phyloP scores from a whole-genome alignment of 1,140 invertebrate genomes.

The Tachypleus tridentatus region DNA sequence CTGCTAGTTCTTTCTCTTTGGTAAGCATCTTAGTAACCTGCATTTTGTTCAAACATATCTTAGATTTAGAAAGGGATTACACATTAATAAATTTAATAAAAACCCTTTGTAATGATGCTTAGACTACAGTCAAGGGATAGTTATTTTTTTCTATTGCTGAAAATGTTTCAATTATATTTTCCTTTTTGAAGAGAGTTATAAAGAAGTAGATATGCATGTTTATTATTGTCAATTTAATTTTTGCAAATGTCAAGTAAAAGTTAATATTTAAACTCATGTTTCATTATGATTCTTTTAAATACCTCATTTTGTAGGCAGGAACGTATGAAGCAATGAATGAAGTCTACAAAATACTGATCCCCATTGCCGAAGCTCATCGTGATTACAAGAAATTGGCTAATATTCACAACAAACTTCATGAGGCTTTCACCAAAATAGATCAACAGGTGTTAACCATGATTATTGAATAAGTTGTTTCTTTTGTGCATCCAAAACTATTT shows the following conservation, averaged over 20 bases:
- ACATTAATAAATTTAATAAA: no score
- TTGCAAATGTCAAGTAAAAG: no score
- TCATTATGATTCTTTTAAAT: no score
- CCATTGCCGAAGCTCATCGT: constrained; percentile 77
- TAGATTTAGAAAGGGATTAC: no score
- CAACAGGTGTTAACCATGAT: constrained; percentile 28
- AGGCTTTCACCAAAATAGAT: constrained; percentile 40
- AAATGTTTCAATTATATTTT: background rate
- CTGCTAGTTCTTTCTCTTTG: constrained; percentile 72
- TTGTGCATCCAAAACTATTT: no score
- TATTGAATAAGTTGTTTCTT: no score
- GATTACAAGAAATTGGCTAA: constrained; percentile 88
- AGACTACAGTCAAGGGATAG: background rate
- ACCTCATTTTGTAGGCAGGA: constrained; percentile 45
- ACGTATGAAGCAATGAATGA: constrained; percentile 95
- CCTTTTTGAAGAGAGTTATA: no score
- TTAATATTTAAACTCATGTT: no score
- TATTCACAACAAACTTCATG: constrained; percentile 60
- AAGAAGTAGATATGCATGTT: no score
- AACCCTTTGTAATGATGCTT: no score
- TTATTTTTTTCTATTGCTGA: constrained; percentile 8
- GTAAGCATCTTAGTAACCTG: constrained; percentile 27
- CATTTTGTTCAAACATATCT: no score
- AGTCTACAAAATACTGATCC: constrained; percentile 82
- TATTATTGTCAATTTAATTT: no score